Conservation (phyloP, 2,113 vertebrate species). For the Nicator chloris region DNA sequence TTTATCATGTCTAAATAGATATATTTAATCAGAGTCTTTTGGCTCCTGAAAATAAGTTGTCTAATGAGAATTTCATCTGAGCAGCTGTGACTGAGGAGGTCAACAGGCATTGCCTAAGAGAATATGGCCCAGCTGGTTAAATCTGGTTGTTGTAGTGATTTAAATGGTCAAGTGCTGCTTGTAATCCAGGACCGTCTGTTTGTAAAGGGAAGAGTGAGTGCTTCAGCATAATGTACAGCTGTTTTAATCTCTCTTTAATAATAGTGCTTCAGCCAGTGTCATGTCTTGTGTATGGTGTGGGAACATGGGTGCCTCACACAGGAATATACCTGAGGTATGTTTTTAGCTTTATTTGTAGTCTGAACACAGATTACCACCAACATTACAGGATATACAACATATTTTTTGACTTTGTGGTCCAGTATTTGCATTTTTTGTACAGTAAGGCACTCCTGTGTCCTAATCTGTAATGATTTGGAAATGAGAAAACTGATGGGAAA, state of each 20-base stretch:
- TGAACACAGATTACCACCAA: not conserved
- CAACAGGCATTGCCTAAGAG: conserved; percentile 79
- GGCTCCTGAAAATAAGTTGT: conserved; percentile 76
- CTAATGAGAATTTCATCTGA: conserved; percentile 82
- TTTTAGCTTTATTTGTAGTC: conserved; percentile 11
- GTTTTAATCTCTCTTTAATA: conserved; percentile 98
- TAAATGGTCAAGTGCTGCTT: conserved; percentile 98
- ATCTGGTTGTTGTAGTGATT: conserved; percentile 92
- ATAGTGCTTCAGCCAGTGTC: conserved; percentile 81
- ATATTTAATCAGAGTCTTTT: conserved; percentile 76
- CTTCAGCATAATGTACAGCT: conserved; percentile 94
- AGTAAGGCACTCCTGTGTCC: not conserved
- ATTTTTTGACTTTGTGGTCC: not conserved
- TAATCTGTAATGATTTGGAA: not conserved
- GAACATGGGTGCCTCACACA: conserved; percentile 71
- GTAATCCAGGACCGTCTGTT: conserved; percentile 94
- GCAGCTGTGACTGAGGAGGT: conserved; percentile 79
- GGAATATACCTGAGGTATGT: conserved; percentile 23
- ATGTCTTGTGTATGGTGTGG: conserved; percentile 75
- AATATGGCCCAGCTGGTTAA: conserved; percentile 95
- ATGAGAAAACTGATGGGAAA: not conserved
- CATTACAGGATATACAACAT: not conserved
- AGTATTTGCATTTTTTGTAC: not conserved
- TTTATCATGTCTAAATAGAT: conserved; percentile 71
- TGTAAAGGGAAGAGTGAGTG: conserved; percentile 83